Base-by-base conservation (phyloP, 2,888 invertebrate species). In the Acronicta psi region DNA sequence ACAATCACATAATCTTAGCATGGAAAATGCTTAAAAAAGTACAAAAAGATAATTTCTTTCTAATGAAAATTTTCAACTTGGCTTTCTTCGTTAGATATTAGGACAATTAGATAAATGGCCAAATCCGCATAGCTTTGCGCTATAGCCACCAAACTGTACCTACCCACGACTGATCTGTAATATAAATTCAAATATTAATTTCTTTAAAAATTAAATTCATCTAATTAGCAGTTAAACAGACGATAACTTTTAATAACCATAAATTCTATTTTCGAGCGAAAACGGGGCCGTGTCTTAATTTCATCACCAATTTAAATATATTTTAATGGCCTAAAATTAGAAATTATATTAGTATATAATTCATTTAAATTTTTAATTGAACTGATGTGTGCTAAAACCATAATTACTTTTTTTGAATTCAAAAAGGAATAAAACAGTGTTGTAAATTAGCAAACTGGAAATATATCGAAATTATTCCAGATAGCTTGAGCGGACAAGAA, bases 151-250 rank as follows among this genome's bases (percentile, higher is more conserved):
- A 11, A 11, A 29, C 4, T 25, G 10, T 29, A 3, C 25, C 25
- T 25, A 10, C 29, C 29, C 11, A 34, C 37, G 37, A 18, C 34
- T 46, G 16, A n/a, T 40, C 46, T 46, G 37, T 59, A 57, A 61
- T 61, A 61, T 58, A 51, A 66, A 60, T 69, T 6, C 59, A 46
- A 64, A 55, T 50, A 56, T 69, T 69, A 42, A 72, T 67, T 67
- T 25, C 37, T 36, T 47, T 57, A 53, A 31, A 65, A 60, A 72
- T 69, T 53, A 59, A 69, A 51, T 60, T 73, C 57, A 63, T 64
- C 55, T 73, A 60, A 73, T 72, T 66, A 61, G 55, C 62, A 66
- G 66, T 72, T 59, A 73, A 49, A 55, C 42, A 54, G 43, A 42
- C 40, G 38, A 53, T 59, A 59, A 60, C 47, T 44, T 62, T 16